A percentile compares a stretch with the other conserved stretches of the same genome.
Conservation (phyloP, 2,888 invertebrate genomes). For the Cerceris rybyensis region DNA sequence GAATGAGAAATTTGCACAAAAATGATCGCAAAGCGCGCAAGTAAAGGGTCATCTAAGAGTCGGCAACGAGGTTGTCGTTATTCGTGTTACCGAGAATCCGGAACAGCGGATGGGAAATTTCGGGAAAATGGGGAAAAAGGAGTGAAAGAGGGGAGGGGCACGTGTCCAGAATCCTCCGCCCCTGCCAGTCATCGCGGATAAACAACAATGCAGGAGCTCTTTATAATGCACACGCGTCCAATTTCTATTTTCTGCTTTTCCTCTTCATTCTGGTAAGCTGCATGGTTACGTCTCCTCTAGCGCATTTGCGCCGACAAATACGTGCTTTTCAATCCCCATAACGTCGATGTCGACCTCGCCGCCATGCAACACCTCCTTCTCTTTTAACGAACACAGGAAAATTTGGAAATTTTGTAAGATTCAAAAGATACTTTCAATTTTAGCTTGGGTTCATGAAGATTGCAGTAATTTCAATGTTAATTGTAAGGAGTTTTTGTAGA, state of each 20-base stretch:
- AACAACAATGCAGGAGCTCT: slow-evolving; percentile 40
- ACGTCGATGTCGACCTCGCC: no score
- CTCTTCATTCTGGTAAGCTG: neutral
- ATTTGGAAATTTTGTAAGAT: no score
- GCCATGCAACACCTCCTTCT: no score
- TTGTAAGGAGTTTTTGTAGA: no score
- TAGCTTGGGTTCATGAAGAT: no score
- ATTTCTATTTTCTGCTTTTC: slow-evolving; percentile 20
- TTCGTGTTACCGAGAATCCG: neutral
- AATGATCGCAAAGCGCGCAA: no score
- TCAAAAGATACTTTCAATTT: no score
- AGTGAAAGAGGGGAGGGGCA: slow-evolving; percentile 39
- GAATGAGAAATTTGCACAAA: no score
- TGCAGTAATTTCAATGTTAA: no score
- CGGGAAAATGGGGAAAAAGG: slow-evolving; percentile 35
- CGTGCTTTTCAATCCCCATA: no score
- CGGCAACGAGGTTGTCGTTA: neutral
- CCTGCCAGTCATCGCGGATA: slow-evolving; percentile 50
- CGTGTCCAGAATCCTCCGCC: slow-evolving; percentile 40
- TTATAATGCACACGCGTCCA: slow-evolving; percentile 30
- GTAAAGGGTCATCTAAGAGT: no score
- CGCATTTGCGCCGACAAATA: neutral
- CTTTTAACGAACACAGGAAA: no score
- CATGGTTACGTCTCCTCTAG: neutral
- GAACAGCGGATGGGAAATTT: slow-evolving; percentile 7